These are phyloP conservation scores for Eristalis pertinax DNA, from an alignment of 2,888 invertebrate genomes.

Conservation along the genomic window DNA sequence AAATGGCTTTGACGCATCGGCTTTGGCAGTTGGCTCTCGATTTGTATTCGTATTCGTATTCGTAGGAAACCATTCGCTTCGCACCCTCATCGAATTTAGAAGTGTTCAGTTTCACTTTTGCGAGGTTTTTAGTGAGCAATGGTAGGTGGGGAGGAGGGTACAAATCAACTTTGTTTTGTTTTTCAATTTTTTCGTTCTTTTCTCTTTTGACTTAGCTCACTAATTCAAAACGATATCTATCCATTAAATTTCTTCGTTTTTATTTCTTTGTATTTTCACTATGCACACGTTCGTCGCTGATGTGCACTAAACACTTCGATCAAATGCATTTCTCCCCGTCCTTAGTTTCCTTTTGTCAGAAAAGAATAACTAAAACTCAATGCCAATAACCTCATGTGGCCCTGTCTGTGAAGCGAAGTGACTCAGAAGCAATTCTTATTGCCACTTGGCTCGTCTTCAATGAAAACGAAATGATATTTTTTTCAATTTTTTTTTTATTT, in stretches of 20 bases:
- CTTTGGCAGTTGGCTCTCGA: not conserved
- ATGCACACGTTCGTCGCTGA: not conserved
- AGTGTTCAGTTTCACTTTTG: constrained; percentile 20
- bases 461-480: constrained; percentile 1
- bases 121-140: not conserved
- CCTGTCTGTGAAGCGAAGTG: not conserved
- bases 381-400: constrained; percentile 35
- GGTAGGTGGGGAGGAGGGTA: not conserved
- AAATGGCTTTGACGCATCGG: not conserved
- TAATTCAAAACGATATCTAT: not conserved
- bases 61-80: not conserved
- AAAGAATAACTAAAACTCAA: constrained; percentile 5
- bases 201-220: not conserved
- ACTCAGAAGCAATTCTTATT: constrained; percentile 40
- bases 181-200: not conserved
- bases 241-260: not conserved
- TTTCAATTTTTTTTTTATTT: constrained; percentile 11
- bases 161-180: not conserved
- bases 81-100: not conserved
- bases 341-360: constrained; percentile 4
- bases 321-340: not conserved
- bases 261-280: not conserved
- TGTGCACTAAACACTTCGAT: constrained; percentile 18
- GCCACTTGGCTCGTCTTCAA: constrained; percentile 12
- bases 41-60: constrained; percentile 8